phyloP scores from a whole-genome alignment of 2,888 invertebrate species.

The Marasmarcha lunaedactyla region DNA sequence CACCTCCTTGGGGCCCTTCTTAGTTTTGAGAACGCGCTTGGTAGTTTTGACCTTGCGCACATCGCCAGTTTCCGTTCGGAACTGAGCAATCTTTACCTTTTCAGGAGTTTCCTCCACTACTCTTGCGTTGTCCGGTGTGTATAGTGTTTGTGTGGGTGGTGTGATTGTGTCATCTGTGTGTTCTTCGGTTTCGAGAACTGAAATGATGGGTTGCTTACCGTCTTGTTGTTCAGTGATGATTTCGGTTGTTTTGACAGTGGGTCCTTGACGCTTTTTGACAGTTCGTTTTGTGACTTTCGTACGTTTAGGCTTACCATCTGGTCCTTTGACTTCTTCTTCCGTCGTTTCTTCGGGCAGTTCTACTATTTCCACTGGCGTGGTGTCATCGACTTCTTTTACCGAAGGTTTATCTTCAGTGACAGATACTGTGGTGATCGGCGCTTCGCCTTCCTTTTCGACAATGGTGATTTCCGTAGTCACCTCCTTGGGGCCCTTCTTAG shows the following conservation, averaged over 20 bases:
- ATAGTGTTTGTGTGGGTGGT: constrained; percentile 13
- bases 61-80: constrained; percentile 14
- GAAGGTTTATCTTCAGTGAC: constrained; percentile 32
- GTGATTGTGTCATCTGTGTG: constrained; percentile 20
- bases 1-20: constrained; percentile 29
- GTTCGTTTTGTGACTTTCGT: constrained; percentile 33
- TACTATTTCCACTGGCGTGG: constrained; percentile 15
- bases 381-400: constrained; percentile 23
- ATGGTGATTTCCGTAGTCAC: constrained; percentile 52
- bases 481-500: constrained; percentile 41
- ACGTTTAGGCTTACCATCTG: constrained; percentile 27
- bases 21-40: constrained; percentile 29
- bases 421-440: constrained; percentile 27
- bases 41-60: constrained; percentile 13
- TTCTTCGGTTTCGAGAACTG: constrained; percentile 34
- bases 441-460: constrained; percentile 36
- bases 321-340: constrained; percentile 22
- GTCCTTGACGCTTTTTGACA: constrained; percentile 42
- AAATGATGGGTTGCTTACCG: constrained; percentile 30
- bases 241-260: constrained; percentile 25
- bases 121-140: constrained; percentile 19
- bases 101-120: constrained; percentile 26
- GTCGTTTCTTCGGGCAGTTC: constrained; percentile 35
- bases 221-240: constrained; percentile 19
- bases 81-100: constrained; percentile 12